phyloP scores from a whole-genome alignment of 2,113 vertebrate species.

The Bufo bufo region DNA sequence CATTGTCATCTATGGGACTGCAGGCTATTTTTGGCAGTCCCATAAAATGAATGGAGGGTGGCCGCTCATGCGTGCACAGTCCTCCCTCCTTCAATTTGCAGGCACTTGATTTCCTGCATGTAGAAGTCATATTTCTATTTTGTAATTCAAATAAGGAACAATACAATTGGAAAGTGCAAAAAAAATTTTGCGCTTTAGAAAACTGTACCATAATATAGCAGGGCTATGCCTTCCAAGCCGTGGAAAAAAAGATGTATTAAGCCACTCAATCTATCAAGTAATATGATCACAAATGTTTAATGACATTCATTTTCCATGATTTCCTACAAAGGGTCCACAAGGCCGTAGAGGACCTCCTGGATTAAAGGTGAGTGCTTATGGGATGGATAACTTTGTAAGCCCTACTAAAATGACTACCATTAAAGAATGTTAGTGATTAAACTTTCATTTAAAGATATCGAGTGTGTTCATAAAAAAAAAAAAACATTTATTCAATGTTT shows the following conservation, averaged over 20 bases:
- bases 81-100: too few relatives aligned
- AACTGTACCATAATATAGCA: neutral
- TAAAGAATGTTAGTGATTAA: neutral
- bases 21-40: too few relatives aligned
- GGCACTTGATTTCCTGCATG: neutral
- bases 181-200: neutral
- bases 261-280: neutral
- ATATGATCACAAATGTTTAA: neutral
- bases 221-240: neutral
- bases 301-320: constrained; percentile 25
- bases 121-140: neutral
- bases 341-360: constrained; percentile 67
- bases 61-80: too few relatives aligned
- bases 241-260: constrained; percentile 6
- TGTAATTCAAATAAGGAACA: neutral
- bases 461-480: neutral
- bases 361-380: constrained; percentile 65
- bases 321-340: constrained; percentile 64
- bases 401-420: neutral
- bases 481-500: neutral
- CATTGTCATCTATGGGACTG: too few relatives aligned
- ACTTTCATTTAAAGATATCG: neutral
- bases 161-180: neutral
- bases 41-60: too few relatives aligned
- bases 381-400: neutral